Evolutionary conservation across 2,113 vertebrate genomes (phyloP), one percentile per base, ranked within the genome.

Genomic region (Takifugu bimaculatus): DNA sequence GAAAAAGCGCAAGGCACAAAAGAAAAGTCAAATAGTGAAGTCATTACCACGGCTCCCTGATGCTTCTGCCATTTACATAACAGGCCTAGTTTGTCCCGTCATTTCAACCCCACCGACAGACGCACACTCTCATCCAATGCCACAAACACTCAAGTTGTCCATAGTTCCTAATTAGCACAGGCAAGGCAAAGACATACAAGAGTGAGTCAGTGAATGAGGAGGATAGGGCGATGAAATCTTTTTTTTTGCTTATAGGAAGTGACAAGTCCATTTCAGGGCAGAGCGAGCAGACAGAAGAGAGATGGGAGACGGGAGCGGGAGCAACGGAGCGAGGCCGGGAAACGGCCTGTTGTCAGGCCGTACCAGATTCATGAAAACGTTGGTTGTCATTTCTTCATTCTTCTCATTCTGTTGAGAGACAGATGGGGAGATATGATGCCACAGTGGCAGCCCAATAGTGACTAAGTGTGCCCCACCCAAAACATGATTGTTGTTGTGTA

Each of bases 281-380:
- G 50, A 63, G 78, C 0, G 13, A 59, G 48, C 45, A 69, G 7
- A n/a, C 9, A 50, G n/a, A n/a, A 50, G 7, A 14, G 44, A 20
- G 45, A n/a, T 13, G 4, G 14, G 43, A 13, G 58, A 64, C 43
- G n/a, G 51, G 49, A 51, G 44, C 44, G 6, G 20, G 61, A 50
- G 54, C n/a, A 14, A 44, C 10, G 6, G 26, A 61, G 60, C 7
- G 26, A 13, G 26, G 45, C 55, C n/a, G 13, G 0, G 3, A 78
- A 70, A 65, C 79, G 58, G 68, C 82, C 43, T 47, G 70, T 77
- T 65, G 60, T 28, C 54, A 48, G 12, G 59, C 82, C 58, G 11
- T 87, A 94, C 93, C 92, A 93, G 70, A 78, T 95, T 92, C 91
- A 96, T 88, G 77, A 92, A 95, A 55, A 95, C 93, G 54, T 95